phyloP scores from a whole-genome alignment of 2,113 vertebrate species.

The Carassius carassius region DNA sequence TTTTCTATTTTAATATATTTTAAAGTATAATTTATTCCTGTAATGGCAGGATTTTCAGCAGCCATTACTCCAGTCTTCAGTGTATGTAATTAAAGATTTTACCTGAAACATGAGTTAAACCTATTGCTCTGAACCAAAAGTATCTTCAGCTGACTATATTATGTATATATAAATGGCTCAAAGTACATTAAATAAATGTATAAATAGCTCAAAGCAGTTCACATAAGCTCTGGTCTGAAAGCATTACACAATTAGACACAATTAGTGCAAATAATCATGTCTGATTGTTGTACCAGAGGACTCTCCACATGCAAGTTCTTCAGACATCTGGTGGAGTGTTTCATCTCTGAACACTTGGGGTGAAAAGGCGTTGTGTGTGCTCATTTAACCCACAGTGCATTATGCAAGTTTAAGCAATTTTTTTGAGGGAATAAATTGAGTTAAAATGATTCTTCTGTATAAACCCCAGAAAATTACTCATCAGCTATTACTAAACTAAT shows the following conservation, averaged over 20 bases:
- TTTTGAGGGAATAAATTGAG: not conserved
- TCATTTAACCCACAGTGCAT: slow-evolving; percentile 13
- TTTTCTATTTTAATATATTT: not conserved
- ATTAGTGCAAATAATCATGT: slow-evolving; percentile 18
- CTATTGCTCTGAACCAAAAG: not conserved
- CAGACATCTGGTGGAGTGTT: slow-evolving; percentile 12
- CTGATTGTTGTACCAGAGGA: slow-evolving; percentile 10
- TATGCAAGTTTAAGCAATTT: slow-evolving; percentile 26
- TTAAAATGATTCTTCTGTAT: not conserved
- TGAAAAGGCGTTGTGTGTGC: not conserved
- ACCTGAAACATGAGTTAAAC: too few species aligned
- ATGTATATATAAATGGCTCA: not conserved
- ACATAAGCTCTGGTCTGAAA: slow-evolving; percentile 10
- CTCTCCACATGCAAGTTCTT: not conserved
- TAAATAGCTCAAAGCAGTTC: slow-evolving; percentile 13
- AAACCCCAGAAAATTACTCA: not conserved
- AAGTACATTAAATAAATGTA: not conserved
- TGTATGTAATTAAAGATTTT: too few species aligned
- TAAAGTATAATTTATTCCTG: not conserved
- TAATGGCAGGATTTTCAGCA: too few species aligned
- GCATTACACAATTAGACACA: slow-evolving; percentile 18
- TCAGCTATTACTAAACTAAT: not conserved
- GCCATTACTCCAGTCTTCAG: too few species aligned
- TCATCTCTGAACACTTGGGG: slow-evolving; percentile 29
- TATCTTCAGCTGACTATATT: not conserved